Conservation (phyloP, 92 coral and sea anemone species). For the Scolanthus callimorphus region DNA sequence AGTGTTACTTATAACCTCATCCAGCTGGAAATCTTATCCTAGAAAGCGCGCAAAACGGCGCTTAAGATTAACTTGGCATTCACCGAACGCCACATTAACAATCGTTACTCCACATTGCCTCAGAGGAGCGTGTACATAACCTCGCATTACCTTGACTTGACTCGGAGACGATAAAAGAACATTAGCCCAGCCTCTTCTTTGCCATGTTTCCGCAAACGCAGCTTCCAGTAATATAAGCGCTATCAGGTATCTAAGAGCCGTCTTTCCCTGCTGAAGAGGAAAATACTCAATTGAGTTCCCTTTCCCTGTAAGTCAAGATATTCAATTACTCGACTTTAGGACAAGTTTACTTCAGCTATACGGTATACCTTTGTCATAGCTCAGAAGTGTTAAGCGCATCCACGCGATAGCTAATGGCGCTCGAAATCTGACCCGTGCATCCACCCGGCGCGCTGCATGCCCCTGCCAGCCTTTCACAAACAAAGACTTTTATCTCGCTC, state of each 20-base stretch:
- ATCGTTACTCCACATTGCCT: too few relatives aligned
- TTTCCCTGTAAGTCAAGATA: not conserved
- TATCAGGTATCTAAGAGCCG: constrained; percentile 8
- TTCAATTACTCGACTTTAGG: not conserved
- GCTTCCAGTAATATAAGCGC: constrained; percentile 7
- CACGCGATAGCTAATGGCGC: too few relatives aligned
- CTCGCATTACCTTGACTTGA: not conserved
- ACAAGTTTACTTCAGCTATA: not conserved
- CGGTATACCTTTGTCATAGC: not conserved
- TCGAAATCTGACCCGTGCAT: not conserved
- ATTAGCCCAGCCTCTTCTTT: not conserved
- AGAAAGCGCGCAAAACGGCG: too few relatives aligned
- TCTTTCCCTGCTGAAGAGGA: constrained; percentile 16
- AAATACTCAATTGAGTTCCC: not conserved
- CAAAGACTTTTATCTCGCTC: too few relatives aligned
- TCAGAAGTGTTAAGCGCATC: too few relatives aligned
- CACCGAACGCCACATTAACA: too few relatives aligned
- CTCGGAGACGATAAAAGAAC: not conserved
- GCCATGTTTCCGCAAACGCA: constrained; percentile 11
- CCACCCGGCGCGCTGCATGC: too few relatives aligned
- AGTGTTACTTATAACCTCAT: too few relatives aligned
- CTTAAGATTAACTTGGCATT: too few relatives aligned
- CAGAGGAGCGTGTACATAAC: too few relatives aligned
- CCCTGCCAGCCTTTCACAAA: too few relatives aligned
- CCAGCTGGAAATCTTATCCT: too few relatives aligned